A percentile compares a stretch with the other conserved stretches of the same genome.
These are phyloP conservation scores for Drosophila histrio DNA, from an alignment of 2,888 invertebrate genomes.

Conservation along the genomic window DNA sequence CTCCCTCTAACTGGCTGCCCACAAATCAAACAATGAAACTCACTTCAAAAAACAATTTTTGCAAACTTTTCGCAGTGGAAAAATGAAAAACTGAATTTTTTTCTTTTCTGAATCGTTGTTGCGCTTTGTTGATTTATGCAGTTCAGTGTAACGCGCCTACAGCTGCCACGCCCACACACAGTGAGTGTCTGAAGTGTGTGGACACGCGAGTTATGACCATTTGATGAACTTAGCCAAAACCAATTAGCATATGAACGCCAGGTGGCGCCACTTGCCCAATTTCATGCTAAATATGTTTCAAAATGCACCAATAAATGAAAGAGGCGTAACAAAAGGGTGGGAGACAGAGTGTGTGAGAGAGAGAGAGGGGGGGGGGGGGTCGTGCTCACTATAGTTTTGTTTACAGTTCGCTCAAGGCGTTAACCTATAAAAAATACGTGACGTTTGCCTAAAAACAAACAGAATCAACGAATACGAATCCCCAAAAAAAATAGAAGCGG, in stretches of 20 bases:
- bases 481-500: neutral
- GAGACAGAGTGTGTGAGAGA: neutral
- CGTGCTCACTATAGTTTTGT: slow-evolving; percentile 22
- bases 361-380: neutral
- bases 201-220: slow-evolving; percentile 37
- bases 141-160: slow-evolving; percentile 29
- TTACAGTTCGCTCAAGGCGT: slow-evolving; percentile 42
- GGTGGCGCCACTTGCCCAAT: slow-evolving; percentile 48
- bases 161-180: slow-evolving; percentile 33
- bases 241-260: slow-evolving; percentile 54
- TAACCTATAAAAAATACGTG: slow-evolving; percentile 28
- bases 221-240: slow-evolving; percentile 38
- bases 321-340: neutral
- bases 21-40: slow-evolving; percentile 63
- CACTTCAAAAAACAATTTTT: slow-evolving; percentile 16
- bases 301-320: slow-evolving; percentile 19
- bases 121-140: slow-evolving; percentile 59
- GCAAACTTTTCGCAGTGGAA: slow-evolving; percentile 35
- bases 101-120: neutral
- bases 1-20: slow-evolving; percentile 21
- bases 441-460: slow-evolving; percentile 31
- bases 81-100: neutral
- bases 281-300: slow-evolving; percentile 27
- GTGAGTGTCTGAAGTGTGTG: neutral
- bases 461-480: neutral